Evolutionary conservation across 2,113 vertebrate species (phyloP), one percentile per base, ranked within the genome.

Genomic region (Motacilla alba): DNA sequence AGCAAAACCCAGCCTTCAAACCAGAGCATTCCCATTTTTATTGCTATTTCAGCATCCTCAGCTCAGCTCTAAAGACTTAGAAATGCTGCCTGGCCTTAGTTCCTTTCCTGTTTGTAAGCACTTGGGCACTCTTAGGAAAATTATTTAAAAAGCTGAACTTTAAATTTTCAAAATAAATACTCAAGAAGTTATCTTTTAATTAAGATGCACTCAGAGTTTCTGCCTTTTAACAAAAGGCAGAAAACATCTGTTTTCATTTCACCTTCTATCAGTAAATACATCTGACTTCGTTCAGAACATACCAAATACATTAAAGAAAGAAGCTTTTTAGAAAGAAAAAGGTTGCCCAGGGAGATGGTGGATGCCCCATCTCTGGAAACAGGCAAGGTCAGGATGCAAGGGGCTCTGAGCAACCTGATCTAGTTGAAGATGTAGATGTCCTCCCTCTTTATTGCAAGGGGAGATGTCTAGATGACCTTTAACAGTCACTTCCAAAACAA

Each of bases 121-220:
- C 39, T 59, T 52, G 19, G 3, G 4, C 3, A 21, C 1, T 50
- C 11, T 22, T 5, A 35, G 3, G 10, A 83, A 90, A 92, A 41
- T 52, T 58, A 77, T 69, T 80, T 50, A 15, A 52, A 41, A 82
- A 83, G 11, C 8, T 80, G 43, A 80, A 62, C 1, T 4, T 56
- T 59, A 83, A 73, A 58, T 44, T 31, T 70, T 83, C 58, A 75
- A 90, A 96, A 88, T 17, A 72, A 86, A 59, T 44, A 46, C n/a
- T 50, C 41, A 41, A 55, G 14, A 41, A 83, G 28, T 74, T 64
- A 8, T 59, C 24, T 64, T 88, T 60, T 74, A 60, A 89, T 75
- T 83, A 73, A 75, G 20, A 28, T 47, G 15, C 19, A 28, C 3
- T 62, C 55, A 46, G 30, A 35, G 62, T n/a, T 60, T 39, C 58